phyloP scores from a whole-genome alignment of 2,797 vertebrate species.

The Neostethus bicornis region DNA sequence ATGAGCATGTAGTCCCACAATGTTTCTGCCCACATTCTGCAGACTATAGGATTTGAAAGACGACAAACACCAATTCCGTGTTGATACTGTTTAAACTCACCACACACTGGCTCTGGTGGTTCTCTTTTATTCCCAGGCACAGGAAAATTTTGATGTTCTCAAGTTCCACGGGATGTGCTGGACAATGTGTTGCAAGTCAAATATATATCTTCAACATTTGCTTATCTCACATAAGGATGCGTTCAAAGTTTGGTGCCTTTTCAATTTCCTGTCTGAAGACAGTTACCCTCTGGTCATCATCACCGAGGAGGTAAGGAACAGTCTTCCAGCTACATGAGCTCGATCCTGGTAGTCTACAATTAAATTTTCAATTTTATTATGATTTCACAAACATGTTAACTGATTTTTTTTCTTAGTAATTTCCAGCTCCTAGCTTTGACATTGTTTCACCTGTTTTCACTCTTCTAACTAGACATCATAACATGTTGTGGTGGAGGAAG shows the following conservation, averaged over 20 bases:
- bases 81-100: constrained; percentile 59
- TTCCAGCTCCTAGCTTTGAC: too few species aligned
- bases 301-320: constrained; percentile 89
- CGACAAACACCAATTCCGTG: constrained; percentile 43
- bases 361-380: too few species aligned
- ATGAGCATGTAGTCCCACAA: constrained; percentile 61
- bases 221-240: constrained; percentile 88
- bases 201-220: constrained; percentile 80
- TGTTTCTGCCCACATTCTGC: constrained; percentile 61
- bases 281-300: constrained; percentile 92
- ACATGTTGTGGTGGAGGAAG: too few species aligned
- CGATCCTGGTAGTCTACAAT: too few species aligned
- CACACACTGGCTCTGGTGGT: constrained; percentile 13
- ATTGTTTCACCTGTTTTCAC: too few species aligned
- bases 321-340: neutral
- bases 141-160: constrained; percentile 88
- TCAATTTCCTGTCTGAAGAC: constrained; percentile 97
- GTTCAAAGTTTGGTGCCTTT: constrained; percentile 97
- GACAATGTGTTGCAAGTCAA: constrained; percentile 93
- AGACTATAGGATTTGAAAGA: constrained; percentile 47
- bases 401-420: too few species aligned
- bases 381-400: too few species aligned
- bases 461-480: too few species aligned
- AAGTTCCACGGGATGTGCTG: constrained; percentile 98
- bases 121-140: constrained; percentile 78